Evolutionary conservation across 2,797 vertebrate genomes (phyloP).

Genomic region (Harpagifer antarcticus): DNA sequence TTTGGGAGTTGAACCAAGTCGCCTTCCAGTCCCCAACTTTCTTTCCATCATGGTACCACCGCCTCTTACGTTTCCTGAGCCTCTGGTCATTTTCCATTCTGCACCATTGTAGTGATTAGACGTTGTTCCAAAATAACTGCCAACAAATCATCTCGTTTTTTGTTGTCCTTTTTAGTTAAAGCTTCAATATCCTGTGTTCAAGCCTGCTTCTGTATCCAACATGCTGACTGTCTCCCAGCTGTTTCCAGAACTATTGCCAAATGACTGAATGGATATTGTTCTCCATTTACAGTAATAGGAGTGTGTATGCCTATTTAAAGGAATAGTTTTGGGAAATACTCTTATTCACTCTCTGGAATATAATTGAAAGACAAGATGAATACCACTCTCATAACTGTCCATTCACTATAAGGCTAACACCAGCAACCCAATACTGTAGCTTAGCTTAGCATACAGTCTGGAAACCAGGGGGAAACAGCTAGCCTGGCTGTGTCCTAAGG

Average conservation of each 20-base stretch:
- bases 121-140: constrained; percentile 36
- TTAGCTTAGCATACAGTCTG: background rate
- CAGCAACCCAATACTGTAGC: background rate
- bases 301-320: background rate
- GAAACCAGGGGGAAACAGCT: background rate
- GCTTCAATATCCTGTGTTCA: background rate
- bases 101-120: constrained; percentile 14
- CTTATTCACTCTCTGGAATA: background rate
- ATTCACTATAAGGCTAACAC: background rate
- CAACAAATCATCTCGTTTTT: constrained; percentile 42
- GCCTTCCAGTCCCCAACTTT: constrained; percentile 9
- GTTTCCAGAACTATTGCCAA: background rate
- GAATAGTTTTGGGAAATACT: background rate
- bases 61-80: constrained; percentile 15
- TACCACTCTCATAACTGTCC: background rate
- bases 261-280: constrained; percentile 7
- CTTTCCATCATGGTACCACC: constrained; percentile 22
- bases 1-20: constrained; percentile 16
- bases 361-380: no score
- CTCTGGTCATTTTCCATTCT: constrained; percentile 37
- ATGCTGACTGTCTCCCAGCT: background rate
- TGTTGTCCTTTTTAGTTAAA: constrained; percentile 22
- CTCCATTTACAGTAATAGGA: background rate
- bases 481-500: background rate
- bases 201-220: background rate